A percentile compares a stretch with the other conserved stretches of the same genome.
Conservation (phyloP, 92 coral and sea anemone genomes). For the Muricea muricata region DNA sequence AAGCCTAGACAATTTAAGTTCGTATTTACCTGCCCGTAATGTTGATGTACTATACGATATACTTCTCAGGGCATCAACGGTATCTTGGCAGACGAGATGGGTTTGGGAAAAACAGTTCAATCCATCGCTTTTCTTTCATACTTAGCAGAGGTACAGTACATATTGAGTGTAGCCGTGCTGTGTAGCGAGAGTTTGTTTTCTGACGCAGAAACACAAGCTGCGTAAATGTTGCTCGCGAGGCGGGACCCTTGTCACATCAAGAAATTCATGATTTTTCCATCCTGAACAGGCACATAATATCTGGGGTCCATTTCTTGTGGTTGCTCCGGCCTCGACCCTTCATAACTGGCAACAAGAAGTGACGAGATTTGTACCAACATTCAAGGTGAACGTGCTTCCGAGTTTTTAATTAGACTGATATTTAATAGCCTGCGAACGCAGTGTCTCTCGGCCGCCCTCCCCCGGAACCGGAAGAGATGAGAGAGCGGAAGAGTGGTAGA, state of each 20-base stretch:
- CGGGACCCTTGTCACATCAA: too few relatives aligned
- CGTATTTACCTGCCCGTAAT: too few relatives aligned
- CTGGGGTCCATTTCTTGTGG: slow-evolving; percentile 99
- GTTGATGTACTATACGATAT: too few relatives aligned
- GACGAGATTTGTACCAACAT: slow-evolving; percentile 84
- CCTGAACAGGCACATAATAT: slow-evolving; percentile 80
- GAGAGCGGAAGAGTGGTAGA: too few relatives aligned
- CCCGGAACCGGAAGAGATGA: too few relatives aligned
- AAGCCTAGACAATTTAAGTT: too few relatives aligned
- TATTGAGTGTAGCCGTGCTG: background rate
- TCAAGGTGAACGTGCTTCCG: slow-evolving; percentile 70
- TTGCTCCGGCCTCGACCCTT: slow-evolving; percentile 98
- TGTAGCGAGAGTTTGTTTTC: background rate
- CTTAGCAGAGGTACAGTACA: slow-evolving; percentile 81
- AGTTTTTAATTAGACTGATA: too few relatives aligned
- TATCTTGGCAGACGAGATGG: slow-evolving; percentile 98
- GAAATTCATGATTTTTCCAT: too few relatives aligned
- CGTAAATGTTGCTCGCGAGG: too few relatives aligned
- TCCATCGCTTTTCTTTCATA: slow-evolving; percentile 93
- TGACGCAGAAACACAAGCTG: too few relatives aligned
- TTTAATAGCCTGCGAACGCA: too few relatives aligned
- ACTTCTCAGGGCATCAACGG: slow-evolving; percentile 99
- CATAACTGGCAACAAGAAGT: slow-evolving; percentile 99
- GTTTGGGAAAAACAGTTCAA: slow-evolving; percentile 97
- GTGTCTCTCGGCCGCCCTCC: too few relatives aligned